Conservation (phyloP, 2,888 invertebrate species). For the Athalia circularis region DNA sequence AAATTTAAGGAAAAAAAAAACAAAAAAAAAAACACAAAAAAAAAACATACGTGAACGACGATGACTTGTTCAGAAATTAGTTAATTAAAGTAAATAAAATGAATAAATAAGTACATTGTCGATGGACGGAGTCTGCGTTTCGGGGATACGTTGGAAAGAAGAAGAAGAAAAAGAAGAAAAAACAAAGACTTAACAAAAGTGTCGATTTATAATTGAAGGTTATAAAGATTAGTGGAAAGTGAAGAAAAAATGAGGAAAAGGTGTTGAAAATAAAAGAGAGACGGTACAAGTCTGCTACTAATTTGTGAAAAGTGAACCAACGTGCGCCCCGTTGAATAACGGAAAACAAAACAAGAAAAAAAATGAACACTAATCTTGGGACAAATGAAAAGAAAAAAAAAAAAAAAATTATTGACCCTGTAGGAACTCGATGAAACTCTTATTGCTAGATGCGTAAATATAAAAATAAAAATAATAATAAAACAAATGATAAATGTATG, state of each 20-base stretch:
- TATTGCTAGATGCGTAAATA: constrained; percentile 44
- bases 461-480: constrained; percentile 1
- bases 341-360: constrained; percentile 4
- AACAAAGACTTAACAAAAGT: not conserved
- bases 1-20: not conserved
- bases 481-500: constrained; percentile 34
- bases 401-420: not conserved
- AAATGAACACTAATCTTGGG: constrained; percentile 35
- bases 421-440: constrained; percentile 33
- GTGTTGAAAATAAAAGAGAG: constrained; percentile 1
- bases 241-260: constrained; percentile 6
- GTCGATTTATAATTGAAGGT: constrained; percentile 20
- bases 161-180: not conserved
- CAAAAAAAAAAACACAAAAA: not conserved
- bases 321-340: constrained; percentile 13
- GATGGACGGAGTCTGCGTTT: constrained; percentile 21
- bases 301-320: constrained; percentile 37
- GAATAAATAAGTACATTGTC: constrained; percentile 12
- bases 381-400: not conserved
- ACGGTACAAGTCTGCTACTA: constrained; percentile 9
- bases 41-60: not conserved
- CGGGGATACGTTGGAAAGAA: not conserved
- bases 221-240: constrained; percentile 26
- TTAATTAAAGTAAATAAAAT: constrained; percentile 20
- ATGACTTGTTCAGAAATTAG: constrained; percentile 35